These are phyloP conservation scores for Thripadectes ignobilis DNA, from an alignment of 2,797 vertebrate genomes.

Conservation along the genomic window DNA sequence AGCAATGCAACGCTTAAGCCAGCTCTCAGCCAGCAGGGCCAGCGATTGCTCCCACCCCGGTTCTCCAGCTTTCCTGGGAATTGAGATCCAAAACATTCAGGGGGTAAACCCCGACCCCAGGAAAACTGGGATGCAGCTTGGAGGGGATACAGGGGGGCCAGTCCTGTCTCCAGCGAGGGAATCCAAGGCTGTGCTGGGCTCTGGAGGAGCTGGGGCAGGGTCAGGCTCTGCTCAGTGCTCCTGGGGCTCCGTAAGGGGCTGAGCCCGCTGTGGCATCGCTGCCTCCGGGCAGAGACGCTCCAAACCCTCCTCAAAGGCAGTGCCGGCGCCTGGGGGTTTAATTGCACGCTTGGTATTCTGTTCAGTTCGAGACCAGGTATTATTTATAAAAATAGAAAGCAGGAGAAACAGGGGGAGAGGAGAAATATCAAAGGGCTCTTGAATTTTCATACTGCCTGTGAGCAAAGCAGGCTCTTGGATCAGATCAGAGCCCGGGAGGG, in stretches of 20 bases:
- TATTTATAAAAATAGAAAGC: slow-evolving; percentile 54
- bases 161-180: not conserved
- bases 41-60: not conserved
- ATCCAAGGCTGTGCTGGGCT: not conserved
- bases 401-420: not conserved
- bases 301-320: not conserved
- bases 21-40: not conserved
- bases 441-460: not conserved
- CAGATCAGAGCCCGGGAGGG: not conserved
- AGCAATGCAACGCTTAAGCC: not conserved
- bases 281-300: not conserved
- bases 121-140: not conserved
- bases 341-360: slow-evolving; percentile 19
- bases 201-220: not conserved
- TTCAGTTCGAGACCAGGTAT: slow-evolving; percentile 27
- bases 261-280: not conserved
- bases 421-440: not conserved
- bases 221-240: not conserved
- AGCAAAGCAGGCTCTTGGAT: not conserved
- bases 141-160: not conserved
- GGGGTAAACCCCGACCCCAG: not conserved
- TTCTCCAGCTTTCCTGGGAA: not conserved
- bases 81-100: rapidly evolving
- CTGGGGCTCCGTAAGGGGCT: not conserved
- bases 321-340: not conserved